Conservation (phyloP, 2,797 vertebrate genomes). For the Pangasius larnaudii region DNA sequence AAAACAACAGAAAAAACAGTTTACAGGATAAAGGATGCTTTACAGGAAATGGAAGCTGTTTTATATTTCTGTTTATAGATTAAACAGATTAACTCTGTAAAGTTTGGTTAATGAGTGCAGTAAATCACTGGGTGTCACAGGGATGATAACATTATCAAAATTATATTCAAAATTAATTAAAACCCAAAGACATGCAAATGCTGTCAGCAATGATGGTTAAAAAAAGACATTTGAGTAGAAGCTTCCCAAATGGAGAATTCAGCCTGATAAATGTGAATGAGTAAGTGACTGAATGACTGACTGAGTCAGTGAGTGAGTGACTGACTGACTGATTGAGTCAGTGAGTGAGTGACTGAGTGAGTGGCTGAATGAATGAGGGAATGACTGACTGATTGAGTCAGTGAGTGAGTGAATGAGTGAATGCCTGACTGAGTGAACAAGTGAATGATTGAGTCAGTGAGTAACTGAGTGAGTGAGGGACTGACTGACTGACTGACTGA, state of each 20-base stretch:
- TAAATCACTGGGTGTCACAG: not conserved
- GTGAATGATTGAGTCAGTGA: not conserved
- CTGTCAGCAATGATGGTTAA: not conserved
- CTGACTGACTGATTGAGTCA: not conserved
- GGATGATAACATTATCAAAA: not conserved
- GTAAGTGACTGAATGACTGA: not conserved
- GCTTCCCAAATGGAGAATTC: not conserved
- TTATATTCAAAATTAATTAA: not conserved
- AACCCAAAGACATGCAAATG: not conserved
- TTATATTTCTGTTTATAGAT: not conserved
- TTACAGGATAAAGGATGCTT: not conserved
- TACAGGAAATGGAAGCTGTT: not conserved
- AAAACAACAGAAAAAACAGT: not conserved
- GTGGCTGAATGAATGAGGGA: not conserved
- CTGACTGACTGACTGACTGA: not conserved
- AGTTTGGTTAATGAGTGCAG: not conserved
- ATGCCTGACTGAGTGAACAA: not conserved
- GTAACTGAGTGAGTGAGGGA: too few species aligned
- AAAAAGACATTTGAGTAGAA: not conserved
- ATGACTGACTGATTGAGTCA: not conserved
- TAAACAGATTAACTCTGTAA: not conserved
- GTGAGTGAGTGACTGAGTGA: not conserved
- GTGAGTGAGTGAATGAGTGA: too few species aligned
- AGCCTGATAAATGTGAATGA: not conserved
- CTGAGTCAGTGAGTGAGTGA: not conserved